Evolutionary conservation across 2,888 invertebrate species (phyloP).

Genomic region (Lamproptera curius): DNA sequence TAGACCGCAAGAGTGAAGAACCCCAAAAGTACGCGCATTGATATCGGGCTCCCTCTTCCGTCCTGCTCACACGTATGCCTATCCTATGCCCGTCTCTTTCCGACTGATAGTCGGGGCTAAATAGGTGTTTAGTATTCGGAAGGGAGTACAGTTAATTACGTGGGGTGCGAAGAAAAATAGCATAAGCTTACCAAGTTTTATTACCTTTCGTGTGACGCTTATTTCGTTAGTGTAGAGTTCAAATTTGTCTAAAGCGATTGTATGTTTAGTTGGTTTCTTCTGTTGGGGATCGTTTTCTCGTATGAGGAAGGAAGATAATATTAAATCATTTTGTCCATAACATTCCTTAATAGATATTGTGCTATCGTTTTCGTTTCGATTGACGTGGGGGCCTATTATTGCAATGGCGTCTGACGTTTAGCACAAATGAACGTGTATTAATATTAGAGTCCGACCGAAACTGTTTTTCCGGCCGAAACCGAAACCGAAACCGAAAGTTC

Average conservation of each 20-base stretch:
- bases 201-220: constrained; percentile 20
- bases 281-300: constrained; percentile 40
- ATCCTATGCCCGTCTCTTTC: constrained; percentile 36
- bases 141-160: constrained; percentile 72
- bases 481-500: too few species aligned
- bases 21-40: constrained; percentile 47
- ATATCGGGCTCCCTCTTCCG: constrained; percentile 47
- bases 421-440: too few species aligned
- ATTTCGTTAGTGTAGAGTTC: constrained; percentile 22
- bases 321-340: constrained; percentile 22
- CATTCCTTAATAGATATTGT: constrained; percentile 17
- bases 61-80: constrained; percentile 40
- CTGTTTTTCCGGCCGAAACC: too few species aligned
- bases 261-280: constrained; percentile 15
- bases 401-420: neutral
- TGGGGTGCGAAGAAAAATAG: constrained; percentile 68
- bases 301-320: constrained; percentile 41
- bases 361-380: constrained; percentile 8
- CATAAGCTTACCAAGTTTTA: constrained; percentile 22
- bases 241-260: constrained; percentile 29
- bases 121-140: constrained; percentile 76
- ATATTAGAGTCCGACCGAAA: too few species aligned
- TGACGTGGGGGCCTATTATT: neutral
- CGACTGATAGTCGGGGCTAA: constrained; percentile 62
- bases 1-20: constrained; percentile 43